A percentile compares a stretch with the other conserved stretches of the same genome.
Evolutionary conservation across 37 sponge, comb jelly and placozoan genomes (phyloP).

Genomic region (Haliclona indistincta): DNA sequence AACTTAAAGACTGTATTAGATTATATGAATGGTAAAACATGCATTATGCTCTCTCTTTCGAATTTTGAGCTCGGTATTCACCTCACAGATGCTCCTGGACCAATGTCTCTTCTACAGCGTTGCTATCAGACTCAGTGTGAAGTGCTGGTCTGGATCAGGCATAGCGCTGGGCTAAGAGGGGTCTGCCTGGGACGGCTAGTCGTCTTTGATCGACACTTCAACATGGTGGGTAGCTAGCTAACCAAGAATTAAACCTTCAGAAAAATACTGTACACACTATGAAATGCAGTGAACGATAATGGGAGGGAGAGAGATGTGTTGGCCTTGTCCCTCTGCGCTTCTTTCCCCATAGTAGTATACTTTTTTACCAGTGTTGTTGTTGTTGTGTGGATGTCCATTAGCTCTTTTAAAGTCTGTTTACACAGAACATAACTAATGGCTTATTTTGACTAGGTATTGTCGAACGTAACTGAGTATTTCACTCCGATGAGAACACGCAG

Average conservation of each 20-base stretch:
- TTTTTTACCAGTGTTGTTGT: no score
- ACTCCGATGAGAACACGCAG: conserved; percentile 49
- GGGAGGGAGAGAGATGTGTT: no score
- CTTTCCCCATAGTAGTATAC: no score
- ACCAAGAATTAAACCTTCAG: background rate
- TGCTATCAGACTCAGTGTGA: conserved; percentile 1
- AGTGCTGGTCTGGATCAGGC: conserved; percentile 60
- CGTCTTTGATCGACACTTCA: conserved; percentile 72
- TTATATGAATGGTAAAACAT: conserved; percentile 41
- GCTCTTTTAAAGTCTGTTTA: no score
- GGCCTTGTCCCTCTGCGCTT: no score
- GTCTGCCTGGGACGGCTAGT: conserved; percentile 33
- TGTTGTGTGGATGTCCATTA: no score
- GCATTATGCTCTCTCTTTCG: background rate
- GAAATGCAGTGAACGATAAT: no score
- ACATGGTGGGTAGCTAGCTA: conserved; percentile 33
- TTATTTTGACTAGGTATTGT: conserved; percentile 25
- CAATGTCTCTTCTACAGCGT: conserved; percentile 29
- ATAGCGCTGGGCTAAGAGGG: conserved; percentile 69
- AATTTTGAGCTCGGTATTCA: background rate
- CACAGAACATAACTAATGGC: no score
- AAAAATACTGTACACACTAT: background rate
- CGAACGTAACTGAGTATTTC: conserved; percentile 51
- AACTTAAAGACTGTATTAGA: conserved; percentile 25
- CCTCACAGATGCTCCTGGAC: conserved; percentile 1